Conservation (phyloP, 2,888 invertebrate species). For the Balanococcus diminutus region DNA sequence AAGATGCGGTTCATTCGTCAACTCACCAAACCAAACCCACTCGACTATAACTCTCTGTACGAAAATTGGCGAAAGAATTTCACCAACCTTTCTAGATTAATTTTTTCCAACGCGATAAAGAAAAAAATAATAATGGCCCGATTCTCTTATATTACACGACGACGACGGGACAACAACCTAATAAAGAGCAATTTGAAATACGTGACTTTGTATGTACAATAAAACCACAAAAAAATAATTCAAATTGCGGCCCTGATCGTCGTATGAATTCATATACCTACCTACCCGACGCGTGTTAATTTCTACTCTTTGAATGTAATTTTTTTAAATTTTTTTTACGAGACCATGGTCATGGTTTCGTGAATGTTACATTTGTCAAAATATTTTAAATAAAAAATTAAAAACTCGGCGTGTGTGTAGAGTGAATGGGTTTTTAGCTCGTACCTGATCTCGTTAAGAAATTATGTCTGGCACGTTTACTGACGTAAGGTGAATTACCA, state of each 20-base stretch:
- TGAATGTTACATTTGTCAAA: conserved; percentile 2
- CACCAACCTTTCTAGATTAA: not conserved
- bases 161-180: not conserved
- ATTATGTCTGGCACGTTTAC: conserved; percentile 63
- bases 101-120: not conserved
- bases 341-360: not conserved
- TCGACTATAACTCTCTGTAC: not conserved
- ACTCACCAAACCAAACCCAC: not conserved
- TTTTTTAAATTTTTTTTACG: too few relatives aligned
- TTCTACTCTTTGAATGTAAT: not conserved
- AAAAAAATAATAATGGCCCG: not conserved
- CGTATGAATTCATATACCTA: not conserved
- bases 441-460: conserved; percentile 64
- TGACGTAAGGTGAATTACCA: conserved; percentile 64
- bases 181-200: conserved; percentile 1
- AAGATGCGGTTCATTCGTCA: not conserved
- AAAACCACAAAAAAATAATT: conserved; percentile 13
- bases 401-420: not conserved
- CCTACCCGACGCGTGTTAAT: not conserved
- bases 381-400: not conserved
- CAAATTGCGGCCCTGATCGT: not conserved
- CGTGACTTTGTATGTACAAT: not conserved
- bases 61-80: not conserved
- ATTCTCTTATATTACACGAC: not conserved
- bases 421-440: not conserved